Conservation (phyloP, 2,888 invertebrate species). For the Cordilura impudica region DNA sequence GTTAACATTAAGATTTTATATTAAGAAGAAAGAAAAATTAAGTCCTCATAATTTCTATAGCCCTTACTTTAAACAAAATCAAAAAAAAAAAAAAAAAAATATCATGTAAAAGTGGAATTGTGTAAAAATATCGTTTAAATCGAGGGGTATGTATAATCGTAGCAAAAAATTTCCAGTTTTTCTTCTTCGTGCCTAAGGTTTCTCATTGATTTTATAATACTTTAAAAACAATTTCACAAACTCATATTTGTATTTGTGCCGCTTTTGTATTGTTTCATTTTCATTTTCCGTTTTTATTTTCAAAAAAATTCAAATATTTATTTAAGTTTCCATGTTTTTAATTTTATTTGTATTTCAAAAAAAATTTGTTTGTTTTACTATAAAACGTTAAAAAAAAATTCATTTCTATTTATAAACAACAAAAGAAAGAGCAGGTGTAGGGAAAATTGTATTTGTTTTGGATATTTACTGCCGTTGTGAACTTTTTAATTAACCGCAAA, state of each 20-base stretch:
- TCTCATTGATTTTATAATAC: background rate
- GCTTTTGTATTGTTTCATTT: background rate
- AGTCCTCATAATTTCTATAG: too few species aligned
- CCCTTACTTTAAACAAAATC: too few species aligned
- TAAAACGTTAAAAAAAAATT: background rate
- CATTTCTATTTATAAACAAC: background rate
- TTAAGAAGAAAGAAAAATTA: too few species aligned
- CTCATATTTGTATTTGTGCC: background rate
- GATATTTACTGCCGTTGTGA: background rate
- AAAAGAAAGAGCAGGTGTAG: background rate
- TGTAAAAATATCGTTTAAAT: too few species aligned
- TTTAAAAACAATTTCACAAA: constrained; percentile 33
- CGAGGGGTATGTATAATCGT: too few species aligned
- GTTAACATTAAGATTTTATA: too few species aligned
- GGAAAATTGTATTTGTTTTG: background rate
- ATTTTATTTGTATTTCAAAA: constrained; percentile 35
- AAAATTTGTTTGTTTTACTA: background rate
- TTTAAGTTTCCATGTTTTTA: constrained; percentile 43
- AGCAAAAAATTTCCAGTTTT: background rate
- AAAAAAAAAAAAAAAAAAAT: too few species aligned
- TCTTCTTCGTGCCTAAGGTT: background rate
- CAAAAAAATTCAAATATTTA: constrained; percentile 54
- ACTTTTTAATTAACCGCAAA: background rate
- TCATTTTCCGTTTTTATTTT: background rate
- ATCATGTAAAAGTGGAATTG: too few species aligned